Conservation (phyloP, 2,888 invertebrate species). For the Ligdia adustata region DNA sequence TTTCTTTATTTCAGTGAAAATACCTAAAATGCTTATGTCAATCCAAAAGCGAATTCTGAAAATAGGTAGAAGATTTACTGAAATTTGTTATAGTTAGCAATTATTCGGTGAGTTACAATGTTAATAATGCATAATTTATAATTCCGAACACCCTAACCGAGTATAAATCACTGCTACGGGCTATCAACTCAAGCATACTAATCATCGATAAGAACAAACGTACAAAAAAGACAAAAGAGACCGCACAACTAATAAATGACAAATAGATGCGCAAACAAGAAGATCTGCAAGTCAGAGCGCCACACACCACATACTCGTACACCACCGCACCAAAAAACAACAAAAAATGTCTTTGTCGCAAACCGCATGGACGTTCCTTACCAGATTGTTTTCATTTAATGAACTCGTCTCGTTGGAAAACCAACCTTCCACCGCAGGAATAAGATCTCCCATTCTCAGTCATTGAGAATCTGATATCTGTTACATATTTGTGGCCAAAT, state of each 20-base stretch:
- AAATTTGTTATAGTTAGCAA: too few species aligned
- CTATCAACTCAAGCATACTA: conserved; percentile 25
- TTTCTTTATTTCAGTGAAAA: conserved; percentile 1
- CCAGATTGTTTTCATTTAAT: conserved; percentile 17
- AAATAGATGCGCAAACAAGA: conserved; percentile 58
- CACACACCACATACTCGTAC: conserved; percentile 22
- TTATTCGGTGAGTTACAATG: too few species aligned
- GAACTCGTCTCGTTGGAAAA: too few species aligned
- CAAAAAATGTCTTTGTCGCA: conserved; percentile 58
- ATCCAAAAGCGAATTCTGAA: too few species aligned
- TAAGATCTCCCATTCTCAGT: too few species aligned
- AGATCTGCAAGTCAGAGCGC: conserved; percentile 62
- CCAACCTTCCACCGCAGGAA: background rate
- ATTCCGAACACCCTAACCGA: background rate
- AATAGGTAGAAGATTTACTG: too few species aligned
- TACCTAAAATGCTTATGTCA: too few species aligned
- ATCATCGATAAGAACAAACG: conserved; percentile 25
- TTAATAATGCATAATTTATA: background rate
- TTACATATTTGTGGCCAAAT: background rate
- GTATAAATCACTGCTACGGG: conserved; percentile 18
- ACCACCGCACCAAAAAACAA: conserved; percentile 35
- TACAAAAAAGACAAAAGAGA: conserved; percentile 46
- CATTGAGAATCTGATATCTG: background rate
- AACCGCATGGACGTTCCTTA: conserved; percentile 55
- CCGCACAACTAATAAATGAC: conserved; percentile 58